Evolutionary conservation across 2,113 vertebrate genomes (phyloP).

Genomic region (Oryzias melastigma): DNA sequence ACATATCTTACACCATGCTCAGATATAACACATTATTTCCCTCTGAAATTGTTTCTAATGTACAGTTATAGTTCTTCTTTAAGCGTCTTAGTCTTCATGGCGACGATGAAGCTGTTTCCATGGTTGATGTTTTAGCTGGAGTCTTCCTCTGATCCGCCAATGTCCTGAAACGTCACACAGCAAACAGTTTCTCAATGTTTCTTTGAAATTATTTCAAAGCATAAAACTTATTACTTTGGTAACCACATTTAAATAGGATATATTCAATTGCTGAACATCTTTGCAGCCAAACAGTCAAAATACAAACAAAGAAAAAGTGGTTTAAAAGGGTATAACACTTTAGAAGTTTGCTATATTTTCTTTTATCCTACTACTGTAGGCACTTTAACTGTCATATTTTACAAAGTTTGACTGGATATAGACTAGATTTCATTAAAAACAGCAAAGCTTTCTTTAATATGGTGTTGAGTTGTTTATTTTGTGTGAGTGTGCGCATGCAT

Average conservation of each 20-base stretch:
- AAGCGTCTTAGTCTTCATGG: constrained; percentile 25
- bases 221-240: neutral
- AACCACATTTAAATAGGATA: too few relatives aligned
- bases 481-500: neutral
- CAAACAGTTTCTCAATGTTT: neutral
- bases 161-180: constrained; percentile 63
- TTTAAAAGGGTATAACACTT: too few relatives aligned
- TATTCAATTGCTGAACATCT: too few relatives aligned
- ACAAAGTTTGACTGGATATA: neutral
- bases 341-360: too few relatives aligned
- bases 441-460: neutral
- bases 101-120: constrained; percentile 36
- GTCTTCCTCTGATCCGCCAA: constrained; percentile 66
- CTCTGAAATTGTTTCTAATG: constrained; percentile 9
- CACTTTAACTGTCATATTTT: neutral
- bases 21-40: neutral
- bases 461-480: too few relatives aligned
- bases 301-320: too few relatives aligned
- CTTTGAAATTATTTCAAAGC: neutral
- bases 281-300: too few relatives aligned
- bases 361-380: too few relatives aligned
- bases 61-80: constrained; percentile 11
- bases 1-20: constrained; percentile 2
- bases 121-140: constrained; percentile 46
- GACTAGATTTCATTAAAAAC: neutral